Percentiles rank a stretch among this genome's conserved stretches.
Conservation (phyloP, 1,140 invertebrate genomes). For the Pristionchus pacificus region DNA sequence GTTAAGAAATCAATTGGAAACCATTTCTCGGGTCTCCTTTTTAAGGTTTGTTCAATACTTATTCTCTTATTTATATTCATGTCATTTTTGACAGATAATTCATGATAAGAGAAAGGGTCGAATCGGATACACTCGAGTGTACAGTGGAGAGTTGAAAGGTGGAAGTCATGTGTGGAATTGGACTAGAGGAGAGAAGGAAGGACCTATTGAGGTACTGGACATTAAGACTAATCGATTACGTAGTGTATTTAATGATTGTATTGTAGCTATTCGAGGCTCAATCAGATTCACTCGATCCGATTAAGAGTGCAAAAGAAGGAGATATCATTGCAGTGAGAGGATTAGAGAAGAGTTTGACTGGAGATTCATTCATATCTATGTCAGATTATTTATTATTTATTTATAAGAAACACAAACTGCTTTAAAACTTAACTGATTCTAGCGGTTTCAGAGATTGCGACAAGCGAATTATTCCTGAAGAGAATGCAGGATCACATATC, state of each 20-base stretch:
- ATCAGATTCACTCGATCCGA: constrained; percentile 78
- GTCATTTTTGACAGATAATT: constrained; percentile 81
- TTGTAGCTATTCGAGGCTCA: constrained; percentile 71
- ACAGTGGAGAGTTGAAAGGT: constrained; percentile 71
- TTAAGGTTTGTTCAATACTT: constrained; percentile 37
- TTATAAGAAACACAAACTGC: no score
- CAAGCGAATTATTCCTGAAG: no score
- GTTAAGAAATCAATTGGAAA: constrained; percentile 6
- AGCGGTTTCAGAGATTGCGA: no score
- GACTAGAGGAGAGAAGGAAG: constrained; percentile 67
- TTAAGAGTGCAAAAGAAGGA: constrained; percentile 68
- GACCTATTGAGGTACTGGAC: constrained; percentile 43
- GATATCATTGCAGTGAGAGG: constrained; percentile 86
- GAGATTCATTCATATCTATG: constrained; percentile 74
- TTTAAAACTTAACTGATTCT: no score
- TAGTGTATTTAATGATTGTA: background rate
- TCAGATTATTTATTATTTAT: no score
- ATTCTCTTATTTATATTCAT: background rate
- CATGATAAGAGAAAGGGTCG: constrained; percentile 83
- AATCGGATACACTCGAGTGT: constrained; percentile 80
- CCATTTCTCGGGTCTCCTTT: constrained; percentile 43
- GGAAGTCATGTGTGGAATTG: constrained; percentile 75
- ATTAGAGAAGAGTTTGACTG: constrained; percentile 75
- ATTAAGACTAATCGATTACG: constrained; percentile 14
- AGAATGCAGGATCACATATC: no score